Evolutionary conservation across 2,888 invertebrate genomes (phyloP).

Genomic region (Sinotaia quadrata): DNA sequence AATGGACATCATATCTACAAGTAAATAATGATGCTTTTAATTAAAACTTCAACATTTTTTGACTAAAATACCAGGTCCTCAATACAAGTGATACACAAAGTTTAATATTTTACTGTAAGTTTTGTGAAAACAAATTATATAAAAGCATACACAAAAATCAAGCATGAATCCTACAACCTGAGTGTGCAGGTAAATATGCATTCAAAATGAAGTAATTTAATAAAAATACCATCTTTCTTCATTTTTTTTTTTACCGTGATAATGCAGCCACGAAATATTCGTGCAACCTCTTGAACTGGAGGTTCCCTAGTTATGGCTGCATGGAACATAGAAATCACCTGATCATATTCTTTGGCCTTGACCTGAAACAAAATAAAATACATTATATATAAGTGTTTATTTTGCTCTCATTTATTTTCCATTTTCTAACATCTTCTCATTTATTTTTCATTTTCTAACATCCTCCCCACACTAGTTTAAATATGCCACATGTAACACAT

Average conservation of each 20-base stretch:
- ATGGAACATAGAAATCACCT: constrained; percentile 62
- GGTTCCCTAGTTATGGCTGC: constrained; percentile 58
- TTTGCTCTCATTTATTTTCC: background rate
- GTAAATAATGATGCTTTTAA: too few species aligned
- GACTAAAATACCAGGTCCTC: too few species aligned
- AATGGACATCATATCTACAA: too few species aligned
- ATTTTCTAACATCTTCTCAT: too few species aligned
- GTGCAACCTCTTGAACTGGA: constrained; percentile 53
- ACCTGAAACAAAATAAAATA: background rate
- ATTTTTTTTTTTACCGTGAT: too few species aligned
- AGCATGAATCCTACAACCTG: background rate
- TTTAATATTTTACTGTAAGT: background rate
- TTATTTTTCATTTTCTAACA: too few species aligned
- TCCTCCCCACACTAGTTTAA: too few species aligned
- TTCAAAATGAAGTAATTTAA: too few species aligned
- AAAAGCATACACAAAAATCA: too few species aligned
- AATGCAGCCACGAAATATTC: constrained; percentile 60
- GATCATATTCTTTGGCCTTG: constrained; percentile 61
- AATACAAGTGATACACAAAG: background rate
- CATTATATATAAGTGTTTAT: background rate
- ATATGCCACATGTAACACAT: background rate
- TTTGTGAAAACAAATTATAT: too few species aligned
- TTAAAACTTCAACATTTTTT: too few species aligned
- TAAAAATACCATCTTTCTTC: too few species aligned
- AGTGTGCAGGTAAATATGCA: background rate